These are phyloP conservation scores for Acanthoscelides obtectus DNA, from an alignment of 2,888 invertebrate species.

Conservation along the genomic window DNA sequence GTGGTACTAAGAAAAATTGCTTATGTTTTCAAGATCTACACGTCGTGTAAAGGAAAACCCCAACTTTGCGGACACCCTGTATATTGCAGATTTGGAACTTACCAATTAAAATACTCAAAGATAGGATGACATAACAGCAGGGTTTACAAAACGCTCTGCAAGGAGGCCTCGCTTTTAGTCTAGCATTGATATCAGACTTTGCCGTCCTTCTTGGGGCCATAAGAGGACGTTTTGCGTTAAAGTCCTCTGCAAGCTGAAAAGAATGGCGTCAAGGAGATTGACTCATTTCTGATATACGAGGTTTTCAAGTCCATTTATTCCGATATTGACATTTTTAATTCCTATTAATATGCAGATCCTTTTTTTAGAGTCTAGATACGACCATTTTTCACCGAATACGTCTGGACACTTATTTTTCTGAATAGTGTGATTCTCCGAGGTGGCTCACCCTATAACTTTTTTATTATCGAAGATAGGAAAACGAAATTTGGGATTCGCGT, in stretches of 20 bases:
- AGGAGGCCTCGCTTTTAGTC: slow-evolving; percentile 52
- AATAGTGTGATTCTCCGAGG: too few species aligned
- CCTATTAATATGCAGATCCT: too few species aligned
- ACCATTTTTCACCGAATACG: too few species aligned
- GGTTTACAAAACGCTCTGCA: slow-evolving; percentile 60
- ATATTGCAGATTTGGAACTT: slow-evolving; percentile 22
- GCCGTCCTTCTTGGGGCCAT: slow-evolving; percentile 68
- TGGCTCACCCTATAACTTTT: too few species aligned
- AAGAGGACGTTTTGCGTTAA: slow-evolving; percentile 65
- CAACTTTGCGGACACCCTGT: too few species aligned
- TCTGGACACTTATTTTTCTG: too few species aligned
- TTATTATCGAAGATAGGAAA: too few species aligned
- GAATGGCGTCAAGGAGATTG: background rate
- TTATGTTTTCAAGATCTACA: background rate
- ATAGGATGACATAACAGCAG: slow-evolving; percentile 61
- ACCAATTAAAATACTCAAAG: slow-evolving; percentile 56
- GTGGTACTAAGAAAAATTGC: background rate
- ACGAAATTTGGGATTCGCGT: too few species aligned
- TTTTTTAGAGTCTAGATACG: too few species aligned
- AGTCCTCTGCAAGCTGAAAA: slow-evolving; percentile 58
- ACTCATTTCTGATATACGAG: too few species aligned
- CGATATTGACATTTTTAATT: too few species aligned
- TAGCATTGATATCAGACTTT: slow-evolving; percentile 47
- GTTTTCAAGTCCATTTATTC: too few species aligned
- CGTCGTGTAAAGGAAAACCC: background rate